phyloP scores from a whole-genome alignment of 2,888 invertebrate genomes.

The Cenopis cana region DNA sequence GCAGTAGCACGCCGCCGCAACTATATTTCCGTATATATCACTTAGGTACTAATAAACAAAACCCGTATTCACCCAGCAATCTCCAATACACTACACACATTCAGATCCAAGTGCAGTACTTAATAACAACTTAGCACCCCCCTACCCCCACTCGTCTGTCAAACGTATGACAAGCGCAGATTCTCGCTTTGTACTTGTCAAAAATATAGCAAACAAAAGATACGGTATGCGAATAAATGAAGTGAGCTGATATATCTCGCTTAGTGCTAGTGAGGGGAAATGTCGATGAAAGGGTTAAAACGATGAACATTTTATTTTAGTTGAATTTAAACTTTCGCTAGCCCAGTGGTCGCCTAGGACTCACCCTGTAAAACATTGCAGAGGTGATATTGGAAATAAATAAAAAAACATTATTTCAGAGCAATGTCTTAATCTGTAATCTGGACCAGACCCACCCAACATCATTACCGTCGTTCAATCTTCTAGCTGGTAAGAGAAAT shows the following conservation, averaged over 20 bases:
- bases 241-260: conserved; percentile 83
- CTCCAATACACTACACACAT: conserved; percentile 52
- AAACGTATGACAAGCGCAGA: conserved; percentile 84
- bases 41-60: conserved; percentile 45
- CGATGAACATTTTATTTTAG: not conserved
- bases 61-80: conserved; percentile 47
- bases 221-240: conserved; percentile 82
- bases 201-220: conserved; percentile 85
- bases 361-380: too few species aligned
- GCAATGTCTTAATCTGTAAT: too few species aligned
- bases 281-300: conserved; percentile 48
- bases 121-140: conserved; percentile 81
- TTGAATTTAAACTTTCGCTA: too few species aligned
- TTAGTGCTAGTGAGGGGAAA: conserved; percentile 61
- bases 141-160: conserved; percentile 68
- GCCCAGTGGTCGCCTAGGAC: too few species aligned
- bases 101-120: conserved; percentile 75
- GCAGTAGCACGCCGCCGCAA: too few species aligned
- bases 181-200: conserved; percentile 84
- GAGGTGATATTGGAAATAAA: too few species aligned
- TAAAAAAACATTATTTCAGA: too few species aligned
- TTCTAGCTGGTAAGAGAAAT: too few species aligned
- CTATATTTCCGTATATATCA: not conserved
- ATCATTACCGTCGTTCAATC: too few species aligned
- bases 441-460: too few species aligned